Evolutionary conservation across 2,113 vertebrate genomes (phyloP), one percentile per base, ranked within the genome.

Genomic region (Corapipo altera): DNA sequence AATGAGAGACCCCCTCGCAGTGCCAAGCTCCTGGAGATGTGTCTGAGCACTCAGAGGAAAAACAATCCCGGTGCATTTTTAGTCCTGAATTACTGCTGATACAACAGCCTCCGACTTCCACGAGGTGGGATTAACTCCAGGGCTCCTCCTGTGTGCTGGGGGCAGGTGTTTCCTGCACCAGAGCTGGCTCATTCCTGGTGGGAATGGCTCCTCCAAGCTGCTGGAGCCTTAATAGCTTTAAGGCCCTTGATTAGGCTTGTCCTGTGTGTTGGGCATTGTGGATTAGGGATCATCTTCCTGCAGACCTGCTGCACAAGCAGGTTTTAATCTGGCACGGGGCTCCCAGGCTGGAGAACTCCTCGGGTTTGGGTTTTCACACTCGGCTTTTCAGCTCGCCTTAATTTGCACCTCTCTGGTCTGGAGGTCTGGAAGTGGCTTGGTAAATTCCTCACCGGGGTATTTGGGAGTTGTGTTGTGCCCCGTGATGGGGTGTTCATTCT

Each of bases 261-360:
- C 3, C 0, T 30, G 62, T 64, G 43, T 2, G 0, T 73, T 0
- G 8, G 71, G 82, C 12, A 2, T 72, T 66, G 79, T 51, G 77
- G 89, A 66, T 91, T 13, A 91, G 89, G 91, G 83, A 86, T 88
- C 67, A 46, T 91, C 84, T 86, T 64, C 51, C 93, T 67, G 79
- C 79, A 82, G 71, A 13, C 28, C n/a, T 72, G 1, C 79, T 73
- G 89, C 80, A 77, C 89, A 37, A n/a, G 8, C 51, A 52, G 51
- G 26, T 52, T 51, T 59, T 78, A 67, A 82, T 70, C 84, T 58
- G 57, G 11, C 5, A 55, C 1, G 2, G n/a, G 32, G 44, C 13
- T 44, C 22, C 16, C 35, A 28, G 51, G 1, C 82, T n/a, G 52
- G 41, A 39, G 81, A 75, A 30, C 55, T 22, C 41, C 48, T 39